These are phyloP conservation scores for Lophura nycthemera DNA, from an alignment of 2,113 vertebrate genomes.

Conservation along the genomic window DNA sequence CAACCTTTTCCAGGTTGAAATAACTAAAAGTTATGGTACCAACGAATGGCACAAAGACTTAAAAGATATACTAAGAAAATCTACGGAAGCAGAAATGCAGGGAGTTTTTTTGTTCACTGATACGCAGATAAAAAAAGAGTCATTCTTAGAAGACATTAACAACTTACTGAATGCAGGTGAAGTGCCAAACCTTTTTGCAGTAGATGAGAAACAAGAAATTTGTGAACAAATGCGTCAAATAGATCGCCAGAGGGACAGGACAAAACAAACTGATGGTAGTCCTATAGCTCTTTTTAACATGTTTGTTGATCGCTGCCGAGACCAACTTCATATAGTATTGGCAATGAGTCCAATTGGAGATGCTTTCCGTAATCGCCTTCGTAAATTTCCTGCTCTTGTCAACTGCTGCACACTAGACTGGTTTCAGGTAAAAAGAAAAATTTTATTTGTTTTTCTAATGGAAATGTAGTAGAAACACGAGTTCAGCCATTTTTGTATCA, in stretches of 20 bases:
- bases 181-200: constrained; percentile 89
- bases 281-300: constrained; percentile 89
- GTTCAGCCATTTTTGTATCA: neutral
- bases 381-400: constrained; percentile 91
- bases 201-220: constrained; percentile 90
- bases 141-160: constrained; percentile 91
- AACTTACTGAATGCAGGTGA: constrained; percentile 93
- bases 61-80: constrained; percentile 85
- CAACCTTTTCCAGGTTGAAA: constrained; percentile 89
- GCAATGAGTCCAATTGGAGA: constrained; percentile 95
- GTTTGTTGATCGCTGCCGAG: constrained; percentile 90
- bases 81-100: constrained; percentile 83
- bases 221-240: constrained; percentile 89
- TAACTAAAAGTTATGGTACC: constrained; percentile 86
- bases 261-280: constrained; percentile 90
- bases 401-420: constrained; percentile 96
- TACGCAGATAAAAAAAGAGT: constrained; percentile 90
- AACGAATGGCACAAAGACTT: constrained; percentile 90
- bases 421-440: constrained; percentile 86
- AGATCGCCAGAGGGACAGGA: constrained; percentile 85
- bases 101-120: constrained; percentile 92
- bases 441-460: neutral
- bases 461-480: neutral
- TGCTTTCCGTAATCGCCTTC: constrained; percentile 85
- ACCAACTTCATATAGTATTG: constrained; percentile 89